Base-by-base conservation (phyloP, 2,888 invertebrate genomes). In the Acanthococcus lagerstroemiae region DNA sequence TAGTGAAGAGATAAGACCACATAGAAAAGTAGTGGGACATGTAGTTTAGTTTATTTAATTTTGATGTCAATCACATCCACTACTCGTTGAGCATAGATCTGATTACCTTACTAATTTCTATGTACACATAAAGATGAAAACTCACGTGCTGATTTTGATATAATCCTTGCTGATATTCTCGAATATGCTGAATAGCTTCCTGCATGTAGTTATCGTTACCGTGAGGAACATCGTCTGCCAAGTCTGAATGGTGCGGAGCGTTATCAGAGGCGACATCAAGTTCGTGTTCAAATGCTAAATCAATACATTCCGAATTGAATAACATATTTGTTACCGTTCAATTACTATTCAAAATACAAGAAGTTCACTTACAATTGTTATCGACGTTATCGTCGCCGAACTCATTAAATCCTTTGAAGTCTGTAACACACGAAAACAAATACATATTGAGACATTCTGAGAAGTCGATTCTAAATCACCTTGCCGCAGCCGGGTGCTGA, bases 301-400 rank as follows among this genome's bases (percentile, higher is more conserved):
- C 4, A 30, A n/a, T n/a, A n/a, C n/a, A n/a, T n/a, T n/a, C n/a
- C n/a, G 19, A 61, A 37, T 19, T 24, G 7, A 21, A 52, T 7
- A 27, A 30, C 7, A 15, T 30, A 30, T 30, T 30, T 9, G 7
- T 30, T 15, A 30, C 37, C 15, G 7, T 1, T 37, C 12, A 52
- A 52, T 1, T 5, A 52, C 24, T 7, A 52, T 21, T n/a, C 17
- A 48, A 48, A 21, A 48, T 19, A 4, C 6, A 48, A 19, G 3
- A 2, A 48, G 4, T 1, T 9, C 15, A 52, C 52, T 17, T 12
- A 50, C 61, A 37, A 37, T 54, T 15, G 19, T 52, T 27, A 54
- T 37, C 50, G 37, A 26, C 21, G 24, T 61, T 24, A n/a, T 61
- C 61, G 22, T 52, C 61, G 27, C 52, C 61, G 17, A 61, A 61